phyloP scores from a whole-genome alignment of 2,113 vertebrate genomes.

The Hippocampus comes region DNA sequence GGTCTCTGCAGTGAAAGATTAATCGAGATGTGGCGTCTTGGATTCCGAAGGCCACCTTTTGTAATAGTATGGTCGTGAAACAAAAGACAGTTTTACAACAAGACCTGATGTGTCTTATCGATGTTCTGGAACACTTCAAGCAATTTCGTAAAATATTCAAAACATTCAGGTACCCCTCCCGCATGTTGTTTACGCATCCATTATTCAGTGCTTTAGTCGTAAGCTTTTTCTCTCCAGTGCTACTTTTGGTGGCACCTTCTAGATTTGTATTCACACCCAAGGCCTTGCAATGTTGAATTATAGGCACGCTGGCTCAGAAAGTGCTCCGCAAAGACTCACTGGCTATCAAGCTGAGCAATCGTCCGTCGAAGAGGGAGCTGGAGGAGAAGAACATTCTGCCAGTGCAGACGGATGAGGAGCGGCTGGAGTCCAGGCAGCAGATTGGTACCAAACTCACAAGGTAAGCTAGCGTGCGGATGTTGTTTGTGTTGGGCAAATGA shows the following conservation, averaged over 20 bases:
- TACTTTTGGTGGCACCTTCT: background rate
- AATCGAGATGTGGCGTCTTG: background rate
- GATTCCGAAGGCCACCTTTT: background rate
- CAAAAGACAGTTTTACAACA: background rate
- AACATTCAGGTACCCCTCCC: background rate
- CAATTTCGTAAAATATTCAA: conserved; percentile 1
- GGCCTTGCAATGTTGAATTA: conserved; percentile 14
- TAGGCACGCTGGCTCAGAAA: conserved; percentile 91
- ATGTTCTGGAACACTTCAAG: background rate
- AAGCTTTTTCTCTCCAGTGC: background rate
- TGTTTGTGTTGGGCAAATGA: background rate
- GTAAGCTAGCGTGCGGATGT: conserved; percentile 59
- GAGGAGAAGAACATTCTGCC: conserved; percentile 98
- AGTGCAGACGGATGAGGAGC: conserved; percentile 92
- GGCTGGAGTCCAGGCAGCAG: conserved; percentile 91
- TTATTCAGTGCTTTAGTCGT: background rate
- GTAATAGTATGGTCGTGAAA: background rate
- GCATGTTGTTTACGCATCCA: background rate
- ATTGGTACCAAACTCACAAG: conserved; percentile 96
- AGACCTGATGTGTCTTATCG: background rate
- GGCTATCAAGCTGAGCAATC: conserved; percentile 97
- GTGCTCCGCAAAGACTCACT: conserved; percentile 96
- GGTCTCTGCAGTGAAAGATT: background rate
- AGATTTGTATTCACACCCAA: background rate
- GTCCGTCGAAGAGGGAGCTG: conserved; percentile 91